Evolutionary conservation across 2,797 vertebrate genomes (phyloP), one percentile per base, ranked within the genome.

Genomic region (Xenopus petersii): DNA sequence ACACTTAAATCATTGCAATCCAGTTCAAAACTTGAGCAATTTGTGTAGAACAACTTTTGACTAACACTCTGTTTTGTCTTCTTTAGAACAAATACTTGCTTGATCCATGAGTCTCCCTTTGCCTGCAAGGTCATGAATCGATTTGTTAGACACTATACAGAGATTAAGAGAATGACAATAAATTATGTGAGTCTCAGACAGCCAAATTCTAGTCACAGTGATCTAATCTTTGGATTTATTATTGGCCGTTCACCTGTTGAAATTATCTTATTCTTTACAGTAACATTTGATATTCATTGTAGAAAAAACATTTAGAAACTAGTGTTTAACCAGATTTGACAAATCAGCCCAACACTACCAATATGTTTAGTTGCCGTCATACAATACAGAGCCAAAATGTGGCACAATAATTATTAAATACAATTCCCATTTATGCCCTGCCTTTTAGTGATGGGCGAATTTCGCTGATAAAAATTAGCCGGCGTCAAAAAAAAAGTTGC

Each of bases 151-250:
- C 10, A 60, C 42, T 36, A 36, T 17, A 17, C 56, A 70, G 47
- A 21, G 67, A 30, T 54, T 10, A 56, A 69, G 15, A 33, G 24
- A 30, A 49, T 49, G 47, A 55, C 49, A 46, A 51, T 51, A 51
- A 69, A 69, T 69, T 69, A 58, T 10, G 33, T 12, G 48, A 68
- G 33, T 1, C n/a, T 26, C 16, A 69, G 67, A 69, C 67, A 69
- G 58, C 54, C 33, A 46, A 42, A 36, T 30, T 68, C 66, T 24
- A 56, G 24, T 69, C 51, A n/a, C 30, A n/a, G 67, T 69, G 67
- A 69, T 59, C 67, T 59, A 69, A 69, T 69, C 67, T 36, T 26
- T 30, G 30, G 56, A 69, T 69, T 54, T 69, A 58, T 69, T 55
- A 67, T 36, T 55, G 66, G 66, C 54, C 48, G 42, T 46, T 69